Conservation (phyloP, 2,113 vertebrate genomes). For the Dromaius novaehollandiae region DNA sequence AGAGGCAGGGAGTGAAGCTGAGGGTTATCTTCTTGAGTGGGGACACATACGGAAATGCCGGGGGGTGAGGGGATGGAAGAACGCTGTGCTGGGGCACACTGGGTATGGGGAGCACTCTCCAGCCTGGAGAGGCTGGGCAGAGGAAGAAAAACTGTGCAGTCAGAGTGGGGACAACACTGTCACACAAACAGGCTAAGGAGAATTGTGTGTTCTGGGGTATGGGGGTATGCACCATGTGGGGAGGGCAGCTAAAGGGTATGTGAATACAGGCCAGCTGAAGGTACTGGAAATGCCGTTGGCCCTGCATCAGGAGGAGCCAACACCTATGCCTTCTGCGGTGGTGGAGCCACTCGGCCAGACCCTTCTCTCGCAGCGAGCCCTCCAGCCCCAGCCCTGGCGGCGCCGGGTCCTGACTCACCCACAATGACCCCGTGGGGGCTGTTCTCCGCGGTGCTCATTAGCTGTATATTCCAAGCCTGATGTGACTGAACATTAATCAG, state of each 20-base stretch:
- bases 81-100: neutral
- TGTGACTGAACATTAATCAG: neutral
- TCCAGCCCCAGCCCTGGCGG: accelerated
- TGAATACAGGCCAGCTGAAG: neutral
- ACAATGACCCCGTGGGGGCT: neutral
- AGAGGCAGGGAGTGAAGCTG: neutral
- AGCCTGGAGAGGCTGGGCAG: neutral
- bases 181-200: neutral
- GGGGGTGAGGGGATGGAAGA: neutral
- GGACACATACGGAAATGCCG: accelerated
- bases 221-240: accelerated
- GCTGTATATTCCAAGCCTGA: neutral
- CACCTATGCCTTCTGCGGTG: accelerated
- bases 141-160: neutral
- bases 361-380: accelerated
- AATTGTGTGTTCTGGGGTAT: neutral
- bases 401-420: neutral
- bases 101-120: neutral
- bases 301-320: neutral
- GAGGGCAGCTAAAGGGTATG: neutral
- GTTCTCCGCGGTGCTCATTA: neutral
- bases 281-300: neutral
- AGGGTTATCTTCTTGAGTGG: neutral
- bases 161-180: neutral
- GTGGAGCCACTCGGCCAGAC: accelerated